phyloP scores from a whole-genome alignment of 2,113 vertebrate species.

The Paramormyrops kingsleyae region DNA sequence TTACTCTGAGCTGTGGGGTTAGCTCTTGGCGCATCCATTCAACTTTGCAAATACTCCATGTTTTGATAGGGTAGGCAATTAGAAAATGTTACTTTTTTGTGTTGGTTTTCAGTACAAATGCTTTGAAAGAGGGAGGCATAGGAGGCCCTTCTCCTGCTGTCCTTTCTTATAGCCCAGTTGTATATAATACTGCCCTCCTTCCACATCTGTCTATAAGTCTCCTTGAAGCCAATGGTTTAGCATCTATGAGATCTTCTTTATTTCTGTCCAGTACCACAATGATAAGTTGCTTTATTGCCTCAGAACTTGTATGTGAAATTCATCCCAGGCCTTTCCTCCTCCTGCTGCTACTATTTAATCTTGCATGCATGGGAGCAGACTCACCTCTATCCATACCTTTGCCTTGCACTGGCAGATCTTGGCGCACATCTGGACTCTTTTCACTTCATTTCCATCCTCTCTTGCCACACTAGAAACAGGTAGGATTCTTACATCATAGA shows the following conservation, averaged over 20 bases:
- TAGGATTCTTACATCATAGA: not conserved
- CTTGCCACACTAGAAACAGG: not conserved
- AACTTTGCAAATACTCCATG: not conserved
- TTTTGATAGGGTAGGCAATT: not conserved
- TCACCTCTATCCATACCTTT: not conserved
- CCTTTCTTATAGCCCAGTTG: not conserved
- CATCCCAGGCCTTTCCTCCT: not conserved
- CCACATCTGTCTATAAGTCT: not conserved
- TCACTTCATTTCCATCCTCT: not conserved
- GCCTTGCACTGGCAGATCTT: not conserved
- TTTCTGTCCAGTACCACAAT: not conserved
- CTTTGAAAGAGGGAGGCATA: not conserved
- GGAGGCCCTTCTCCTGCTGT: not conserved
- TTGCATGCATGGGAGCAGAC: not conserved
- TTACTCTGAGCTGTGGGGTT: not conserved
- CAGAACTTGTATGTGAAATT: not conserved
- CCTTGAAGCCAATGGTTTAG: not conserved
- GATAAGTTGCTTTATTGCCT: not conserved
- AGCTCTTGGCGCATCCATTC: not conserved
- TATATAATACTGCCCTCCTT: not conserved
- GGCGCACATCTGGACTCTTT: not conserved
- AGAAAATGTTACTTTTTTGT: not conserved
- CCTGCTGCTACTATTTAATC: not conserved
- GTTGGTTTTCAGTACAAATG: not conserved
- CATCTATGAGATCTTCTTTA: not conserved